Evolutionary conservation across 2,797 vertebrate genomes (phyloP).

Genomic region (Thalassophryne amazonica): DNA sequence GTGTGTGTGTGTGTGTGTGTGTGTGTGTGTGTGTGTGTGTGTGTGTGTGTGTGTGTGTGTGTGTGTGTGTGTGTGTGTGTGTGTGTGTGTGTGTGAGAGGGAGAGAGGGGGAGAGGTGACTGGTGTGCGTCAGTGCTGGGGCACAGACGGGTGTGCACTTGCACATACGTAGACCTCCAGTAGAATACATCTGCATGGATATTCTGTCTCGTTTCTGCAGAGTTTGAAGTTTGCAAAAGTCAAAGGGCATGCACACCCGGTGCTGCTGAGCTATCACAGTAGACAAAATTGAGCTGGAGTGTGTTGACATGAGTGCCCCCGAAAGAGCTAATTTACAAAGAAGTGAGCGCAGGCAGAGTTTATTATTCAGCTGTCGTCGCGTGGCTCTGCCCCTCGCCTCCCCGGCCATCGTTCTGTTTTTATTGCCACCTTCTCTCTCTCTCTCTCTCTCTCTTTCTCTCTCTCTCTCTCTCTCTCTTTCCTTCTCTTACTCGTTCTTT

Average conservation of each 20-base stretch:
- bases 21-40: too few relatives aligned
- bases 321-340: conserved; percentile 47
- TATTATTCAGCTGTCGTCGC: conserved; percentile 56
- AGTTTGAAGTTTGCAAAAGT: conserved; percentile 28
- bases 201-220: background rate
- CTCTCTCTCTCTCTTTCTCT: background rate
- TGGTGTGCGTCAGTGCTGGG: conserved; percentile 23
- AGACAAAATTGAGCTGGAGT: conserved; percentile 18
- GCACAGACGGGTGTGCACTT: background rate
- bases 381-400: background rate
- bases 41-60: too few relatives aligned
- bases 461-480: background rate
- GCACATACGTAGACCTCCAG: background rate
- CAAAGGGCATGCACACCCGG: conserved; percentile 37
- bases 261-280: conserved; percentile 24
- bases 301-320: conserved; percentile 44
- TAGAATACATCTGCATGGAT: background rate
- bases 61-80: background rate
- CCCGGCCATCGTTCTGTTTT: background rate
- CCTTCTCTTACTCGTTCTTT: background rate
- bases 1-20: background rate
- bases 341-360: conserved; percentile 32
- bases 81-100: conserved; percentile 10
- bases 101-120: conserved; percentile 43
- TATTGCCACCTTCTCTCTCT: background rate